These are phyloP conservation scores for Eospalax fontanierii DNA, from an alignment of 2,797 vertebrate species.

Conservation along the genomic window DNA sequence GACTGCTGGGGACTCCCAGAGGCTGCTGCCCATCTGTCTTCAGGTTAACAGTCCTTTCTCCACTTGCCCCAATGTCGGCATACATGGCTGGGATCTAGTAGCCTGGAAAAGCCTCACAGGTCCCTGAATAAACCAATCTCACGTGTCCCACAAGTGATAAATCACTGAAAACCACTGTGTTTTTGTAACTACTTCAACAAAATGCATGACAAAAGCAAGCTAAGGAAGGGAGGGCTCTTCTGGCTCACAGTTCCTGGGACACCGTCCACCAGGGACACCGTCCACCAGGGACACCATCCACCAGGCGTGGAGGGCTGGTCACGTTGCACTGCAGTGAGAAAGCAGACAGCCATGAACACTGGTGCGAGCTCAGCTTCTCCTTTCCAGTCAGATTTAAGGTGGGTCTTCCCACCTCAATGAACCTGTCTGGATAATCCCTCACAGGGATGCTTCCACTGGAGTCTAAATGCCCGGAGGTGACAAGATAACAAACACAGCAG, in stretches of 20 bases:
- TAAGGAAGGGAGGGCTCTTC: not conserved
- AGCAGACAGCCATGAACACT: not conserved
- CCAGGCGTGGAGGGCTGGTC: no score
- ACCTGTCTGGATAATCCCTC: not conserved
- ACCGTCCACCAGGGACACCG: no score
- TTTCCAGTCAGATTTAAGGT: not conserved
- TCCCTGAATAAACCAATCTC: not conserved
- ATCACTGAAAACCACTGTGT: not conserved
- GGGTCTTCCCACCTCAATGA: not conserved
- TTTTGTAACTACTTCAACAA: not conserved
- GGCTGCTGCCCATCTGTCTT: not conserved
- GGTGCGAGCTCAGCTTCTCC: not conserved
- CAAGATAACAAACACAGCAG: not conserved
- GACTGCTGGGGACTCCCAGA: not conserved
- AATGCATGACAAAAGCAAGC: not conserved
- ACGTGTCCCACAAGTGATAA: not conserved
- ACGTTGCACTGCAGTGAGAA: not conserved
- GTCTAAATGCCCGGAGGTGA: no score
- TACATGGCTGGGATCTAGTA: not conserved
- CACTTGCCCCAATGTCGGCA: not conserved
- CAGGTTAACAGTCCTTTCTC: not conserved
- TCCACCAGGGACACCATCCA: no score
- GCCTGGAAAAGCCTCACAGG: not conserved
- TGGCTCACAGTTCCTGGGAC: no score
- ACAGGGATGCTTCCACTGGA: not conserved